These are phyloP conservation scores for Sebastes baramenuke DNA, from an alignment of 2,797 vertebrate genomes.

Conservation along the genomic window DNA sequence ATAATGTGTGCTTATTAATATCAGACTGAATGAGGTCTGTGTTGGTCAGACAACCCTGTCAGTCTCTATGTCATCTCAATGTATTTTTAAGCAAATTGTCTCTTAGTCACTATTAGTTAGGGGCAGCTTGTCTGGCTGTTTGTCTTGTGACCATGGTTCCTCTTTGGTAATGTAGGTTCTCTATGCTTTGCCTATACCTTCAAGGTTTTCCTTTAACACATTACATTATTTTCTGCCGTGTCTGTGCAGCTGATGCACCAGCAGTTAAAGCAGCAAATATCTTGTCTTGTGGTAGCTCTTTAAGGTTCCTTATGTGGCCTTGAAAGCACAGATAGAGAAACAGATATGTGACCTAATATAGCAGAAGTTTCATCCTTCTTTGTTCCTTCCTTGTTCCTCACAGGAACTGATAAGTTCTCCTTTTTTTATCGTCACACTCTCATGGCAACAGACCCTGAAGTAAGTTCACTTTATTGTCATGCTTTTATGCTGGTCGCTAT, in stretches of 20 bases:
- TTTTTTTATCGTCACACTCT: conserved; percentile 5
- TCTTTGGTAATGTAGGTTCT: conserved; percentile 22
- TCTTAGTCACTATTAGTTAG: background rate
- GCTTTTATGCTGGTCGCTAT: background rate
- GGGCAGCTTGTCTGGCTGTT: background rate
- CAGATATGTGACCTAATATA: background rate
- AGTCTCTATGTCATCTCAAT: background rate
- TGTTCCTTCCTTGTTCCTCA: background rate
- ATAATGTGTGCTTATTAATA: conserved; percentile 2
- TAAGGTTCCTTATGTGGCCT: background rate
- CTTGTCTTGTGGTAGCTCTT: background rate
- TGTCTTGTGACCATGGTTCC: conserved; percentile 35
- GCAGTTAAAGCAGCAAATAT: background rate
- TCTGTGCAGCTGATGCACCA: background rate
- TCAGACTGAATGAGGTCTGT: background rate
- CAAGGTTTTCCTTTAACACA: background rate
- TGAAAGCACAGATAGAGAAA: background rate
- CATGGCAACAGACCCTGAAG: conserved; percentile 15
- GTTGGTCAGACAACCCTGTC: background rate
- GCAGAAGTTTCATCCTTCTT: conserved; percentile 13
- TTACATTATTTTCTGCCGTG: background rate
- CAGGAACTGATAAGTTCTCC: conserved; percentile 19
- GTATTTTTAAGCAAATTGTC: background rate
- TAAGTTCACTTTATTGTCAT: conserved; percentile 5
- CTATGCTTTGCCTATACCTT: background rate